Conservation (phyloP, 2,113 vertebrate species). For the Himantopus leucocephalus region DNA sequence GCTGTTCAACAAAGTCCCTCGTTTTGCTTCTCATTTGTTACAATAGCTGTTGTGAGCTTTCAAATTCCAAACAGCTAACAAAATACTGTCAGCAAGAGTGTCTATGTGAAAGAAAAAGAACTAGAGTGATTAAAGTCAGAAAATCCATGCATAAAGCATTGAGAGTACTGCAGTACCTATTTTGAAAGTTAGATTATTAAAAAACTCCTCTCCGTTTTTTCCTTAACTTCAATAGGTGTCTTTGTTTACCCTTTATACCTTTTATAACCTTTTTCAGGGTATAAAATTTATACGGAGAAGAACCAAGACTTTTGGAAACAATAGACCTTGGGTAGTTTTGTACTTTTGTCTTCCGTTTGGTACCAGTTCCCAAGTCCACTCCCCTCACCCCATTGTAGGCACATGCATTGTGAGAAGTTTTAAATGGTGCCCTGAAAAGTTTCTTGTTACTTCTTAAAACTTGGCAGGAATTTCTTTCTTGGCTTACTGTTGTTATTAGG, state of each 20-base stretch:
- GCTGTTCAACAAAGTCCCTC: not conserved
- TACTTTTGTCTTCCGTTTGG: not conserved
- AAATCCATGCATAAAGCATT: not conserved
- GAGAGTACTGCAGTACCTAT: not conserved
- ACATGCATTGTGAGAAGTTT: not conserved
- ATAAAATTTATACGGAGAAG: not conserved
- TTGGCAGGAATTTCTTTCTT: not conserved
- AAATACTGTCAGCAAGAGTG: not conserved
- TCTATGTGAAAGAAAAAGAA: not conserved
- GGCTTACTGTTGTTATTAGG: not conserved
- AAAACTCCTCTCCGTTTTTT: not conserved
- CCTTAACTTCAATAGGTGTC: not conserved
- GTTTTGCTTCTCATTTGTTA: not conserved
- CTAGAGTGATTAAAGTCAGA: not conserved
- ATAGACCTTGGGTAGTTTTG: not conserved
- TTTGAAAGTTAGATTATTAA: not conserved
- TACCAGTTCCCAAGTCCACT: not conserved
- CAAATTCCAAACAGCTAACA: not conserved
- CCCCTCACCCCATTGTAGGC: not conserved
- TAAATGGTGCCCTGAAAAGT: not conserved
- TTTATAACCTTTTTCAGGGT: not conserved
- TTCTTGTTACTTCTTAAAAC: not conserved
- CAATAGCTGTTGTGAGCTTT: slow-evolving; percentile 5
- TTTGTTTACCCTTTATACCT: not conserved
- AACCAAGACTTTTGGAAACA: not conserved